Percentiles rank a stretch among this genome's conserved stretches.
Evolutionary conservation across 1,140 invertebrate species (phyloP).

Genomic region (Apis dorsata): DNA sequence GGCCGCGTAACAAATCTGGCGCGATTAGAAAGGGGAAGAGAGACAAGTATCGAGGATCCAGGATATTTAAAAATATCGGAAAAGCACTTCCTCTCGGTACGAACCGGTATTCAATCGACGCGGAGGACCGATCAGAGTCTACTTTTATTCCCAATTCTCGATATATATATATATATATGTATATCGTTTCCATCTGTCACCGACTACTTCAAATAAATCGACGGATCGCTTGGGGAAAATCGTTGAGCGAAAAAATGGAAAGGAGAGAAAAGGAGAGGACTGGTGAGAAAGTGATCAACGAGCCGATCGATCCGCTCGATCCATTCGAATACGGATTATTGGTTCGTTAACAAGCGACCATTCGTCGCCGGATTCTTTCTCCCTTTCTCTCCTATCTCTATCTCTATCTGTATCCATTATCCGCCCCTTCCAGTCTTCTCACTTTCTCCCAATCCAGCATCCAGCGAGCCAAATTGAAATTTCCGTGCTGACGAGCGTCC

Average conservation of each 20-base stretch:
- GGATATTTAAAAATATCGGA: slow-evolving; percentile 67
- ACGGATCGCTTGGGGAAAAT: slow-evolving; percentile 44
- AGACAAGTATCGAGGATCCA: slow-evolving; percentile 2
- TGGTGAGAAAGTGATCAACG: slow-evolving; percentile 1
- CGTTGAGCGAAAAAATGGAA: background rate
- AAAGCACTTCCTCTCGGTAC: slow-evolving; percentile 52
- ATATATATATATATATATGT: slow-evolving; percentile 32
- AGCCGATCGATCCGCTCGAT: slow-evolving; percentile 23
- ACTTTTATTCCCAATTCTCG: slow-evolving; percentile 61
- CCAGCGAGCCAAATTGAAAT: slow-evolving; percentile 10
- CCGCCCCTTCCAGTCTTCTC: background rate
- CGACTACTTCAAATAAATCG: slow-evolving; percentile 58
- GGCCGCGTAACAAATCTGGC: slow-evolving; percentile 24
- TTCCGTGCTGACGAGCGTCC: background rate
- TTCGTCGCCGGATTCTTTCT: background rate
- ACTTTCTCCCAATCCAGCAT: too few relatives aligned
- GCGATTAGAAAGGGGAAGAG: slow-evolving; percentile 6
- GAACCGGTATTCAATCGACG: slow-evolving; percentile 54
- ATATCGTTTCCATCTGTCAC: slow-evolving; percentile 56
- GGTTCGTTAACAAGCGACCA: slow-evolving; percentile 46
- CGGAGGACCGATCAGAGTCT: slow-evolving; percentile 55
- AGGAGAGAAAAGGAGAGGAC: background rate
- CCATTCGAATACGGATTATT: slow-evolving; percentile 40
- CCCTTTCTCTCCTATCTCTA: too few relatives aligned
- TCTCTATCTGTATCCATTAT: too few relatives aligned